These are phyloP conservation scores for Pimpla rufipes DNA, from an alignment of 2,888 invertebrate species.

Conservation along the genomic window DNA sequence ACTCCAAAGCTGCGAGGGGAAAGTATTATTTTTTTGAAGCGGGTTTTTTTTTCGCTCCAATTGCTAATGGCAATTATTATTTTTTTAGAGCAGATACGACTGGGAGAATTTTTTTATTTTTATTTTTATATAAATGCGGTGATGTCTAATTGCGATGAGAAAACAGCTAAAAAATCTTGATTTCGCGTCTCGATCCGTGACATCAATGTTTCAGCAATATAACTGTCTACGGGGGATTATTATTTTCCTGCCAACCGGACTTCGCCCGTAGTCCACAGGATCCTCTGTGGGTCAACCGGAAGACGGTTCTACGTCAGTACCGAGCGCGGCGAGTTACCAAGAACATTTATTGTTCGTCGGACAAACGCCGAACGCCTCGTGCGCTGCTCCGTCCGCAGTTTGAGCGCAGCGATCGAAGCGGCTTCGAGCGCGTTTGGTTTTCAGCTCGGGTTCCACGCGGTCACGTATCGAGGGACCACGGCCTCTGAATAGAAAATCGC, in stretches of 20 bases:
- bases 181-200: no score
- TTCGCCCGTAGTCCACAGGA: not conserved
- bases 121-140: no score
- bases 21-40: no score
- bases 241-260: not conserved
- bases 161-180: no score
- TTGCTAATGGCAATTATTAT: no score
- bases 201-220: no score
- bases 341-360: not conserved
- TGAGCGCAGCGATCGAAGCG: constrained; percentile 27
- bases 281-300: constrained; percentile 67
- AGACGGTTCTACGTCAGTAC: constrained; percentile 39
- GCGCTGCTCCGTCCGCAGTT: not conserved
- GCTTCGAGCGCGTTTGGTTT: constrained; percentile 53
- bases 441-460: constrained; percentile 66
- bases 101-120: no score
- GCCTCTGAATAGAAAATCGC: constrained; percentile 66
- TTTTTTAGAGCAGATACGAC: no score
- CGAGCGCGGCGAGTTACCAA: not conserved
- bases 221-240: no score
- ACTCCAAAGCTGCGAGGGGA: no score
- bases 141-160: no score
- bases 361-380: not conserved
- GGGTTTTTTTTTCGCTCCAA: no score
- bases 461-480: constrained; percentile 66